Base-by-base conservation (phyloP, 2,113 vertebrate genomes). In the Ploceus nigricollis region DNA sequence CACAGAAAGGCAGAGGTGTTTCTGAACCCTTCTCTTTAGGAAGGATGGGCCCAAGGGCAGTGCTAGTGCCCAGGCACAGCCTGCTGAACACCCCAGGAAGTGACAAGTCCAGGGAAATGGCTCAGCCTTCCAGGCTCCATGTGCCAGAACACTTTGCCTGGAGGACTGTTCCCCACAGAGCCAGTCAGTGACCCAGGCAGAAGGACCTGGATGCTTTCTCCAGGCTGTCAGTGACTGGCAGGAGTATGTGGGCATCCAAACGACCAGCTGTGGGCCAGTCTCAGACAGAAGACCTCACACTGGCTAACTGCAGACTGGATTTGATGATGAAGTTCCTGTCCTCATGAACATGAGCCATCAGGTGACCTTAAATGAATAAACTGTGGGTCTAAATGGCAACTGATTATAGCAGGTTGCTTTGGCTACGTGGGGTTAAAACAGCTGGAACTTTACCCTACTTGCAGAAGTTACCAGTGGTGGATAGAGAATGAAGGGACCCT, bases 181-280 rank as follows among this genome's bases (percentile, higher is more conserved):
- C 27, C 42, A 13, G 13, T 5, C 64, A 17, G 31, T 53, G 28
- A 15, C 57, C 24, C 35, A 3, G 40, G 39, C 22, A 75, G 63
- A 35, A 56, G 42, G 11, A 28, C 22, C 18, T 81, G 50, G 51
- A 18, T 73, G 71, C 28, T 71, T 68, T 61, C 45, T 65, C 45
- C 45, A 27, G 39, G 48, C 24, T 77, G 30, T 7, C 35, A 89
- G 77, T 28, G 77, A 25, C 33, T 21, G 30, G 39, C 5, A 70
- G 15, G 13, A 66, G 23, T 7, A 9, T 3, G 3, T 8, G 45
- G 30, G 28, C 17, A 4, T 44, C 39, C 58, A 45, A 42, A 56
- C 0, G 0, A 42, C 24, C 76, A 75, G 1, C n/a, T 37, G 14
- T 70, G 82, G 33, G 27, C 54, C 58, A 44, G 25, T 5, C 28